Evolutionary conservation across 2,888 invertebrate species (phyloP).

Genomic region (Aleiodes alternator): DNA sequence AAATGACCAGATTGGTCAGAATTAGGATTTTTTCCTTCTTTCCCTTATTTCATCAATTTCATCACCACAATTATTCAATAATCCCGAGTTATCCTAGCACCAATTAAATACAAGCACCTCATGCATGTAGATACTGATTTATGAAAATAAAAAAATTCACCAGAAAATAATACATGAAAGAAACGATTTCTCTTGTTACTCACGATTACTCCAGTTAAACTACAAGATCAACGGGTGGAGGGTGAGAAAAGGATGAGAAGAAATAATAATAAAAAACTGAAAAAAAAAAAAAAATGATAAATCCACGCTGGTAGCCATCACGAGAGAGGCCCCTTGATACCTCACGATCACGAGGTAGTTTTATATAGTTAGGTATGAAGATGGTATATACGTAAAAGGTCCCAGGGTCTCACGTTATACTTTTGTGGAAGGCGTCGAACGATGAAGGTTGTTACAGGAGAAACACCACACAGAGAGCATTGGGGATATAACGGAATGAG

Average conservation of each 20-base stretch:
- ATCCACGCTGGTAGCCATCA: slow-evolving; percentile 46
- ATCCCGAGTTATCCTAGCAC: slow-evolving; percentile 3
- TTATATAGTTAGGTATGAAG: slow-evolving; percentile 35
- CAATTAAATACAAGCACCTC: slow-evolving; percentile 13
- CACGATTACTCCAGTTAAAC: slow-evolving; percentile 45
- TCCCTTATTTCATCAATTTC: background rate
- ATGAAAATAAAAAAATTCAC: background rate
- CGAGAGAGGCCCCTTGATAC: slow-evolving; percentile 35
- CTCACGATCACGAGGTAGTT: slow-evolving; percentile 45
- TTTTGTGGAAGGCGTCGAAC: slow-evolving; percentile 53
- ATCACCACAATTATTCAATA: slow-evolving; percentile 26
- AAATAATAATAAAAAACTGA: background rate
- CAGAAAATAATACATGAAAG: slow-evolving; percentile 25
- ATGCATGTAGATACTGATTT: slow-evolving; percentile 1
- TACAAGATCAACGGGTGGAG: slow-evolving; percentile 30
- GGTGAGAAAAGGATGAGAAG: slow-evolving; percentile 40
- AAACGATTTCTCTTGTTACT: slow-evolving; percentile 43
- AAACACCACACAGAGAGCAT: slow-evolving; percentile 17
- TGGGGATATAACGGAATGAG: background rate
- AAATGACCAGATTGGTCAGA: too few species aligned
- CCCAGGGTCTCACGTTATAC: slow-evolving; percentile 68
- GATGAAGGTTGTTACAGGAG: slow-evolving; percentile 25
- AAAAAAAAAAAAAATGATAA: slow-evolving; percentile 13
- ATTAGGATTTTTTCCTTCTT: background rate
- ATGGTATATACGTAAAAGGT: slow-evolving; percentile 47